phyloP scores from a whole-genome alignment of 2,888 invertebrate genomes.

The Idaea aversata region DNA sequence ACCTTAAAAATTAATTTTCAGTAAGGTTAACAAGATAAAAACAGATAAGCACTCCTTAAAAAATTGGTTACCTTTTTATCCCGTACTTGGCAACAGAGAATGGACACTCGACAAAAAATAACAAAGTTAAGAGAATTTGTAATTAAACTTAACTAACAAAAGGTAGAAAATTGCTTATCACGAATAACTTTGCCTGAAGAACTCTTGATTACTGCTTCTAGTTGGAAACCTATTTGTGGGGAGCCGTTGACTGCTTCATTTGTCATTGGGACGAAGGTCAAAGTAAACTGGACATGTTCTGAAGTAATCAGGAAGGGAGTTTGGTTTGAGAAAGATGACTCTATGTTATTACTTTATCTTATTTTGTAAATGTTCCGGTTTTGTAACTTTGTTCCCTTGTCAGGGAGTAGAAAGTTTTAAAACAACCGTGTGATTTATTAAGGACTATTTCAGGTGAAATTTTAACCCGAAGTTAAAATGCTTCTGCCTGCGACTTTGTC shows the following conservation, averaged over 20 bases:
- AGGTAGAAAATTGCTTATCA: slow-evolving; percentile 33
- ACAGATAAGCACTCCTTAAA: background rate
- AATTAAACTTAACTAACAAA: slow-evolving; percentile 24
- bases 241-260: slow-evolving; percentile 19
- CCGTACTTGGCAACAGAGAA: background rate
- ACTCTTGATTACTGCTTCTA: slow-evolving; percentile 42
- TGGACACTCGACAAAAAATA: slow-evolving; percentile 5
- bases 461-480: background rate
- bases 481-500: no score
- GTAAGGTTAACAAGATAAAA: background rate
- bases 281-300: slow-evolving; percentile 24
- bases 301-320: slow-evolving; percentile 43
- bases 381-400: background rate
- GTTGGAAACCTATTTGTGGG: slow-evolving; percentile 30
- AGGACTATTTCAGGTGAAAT: background rate
- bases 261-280: slow-evolving; percentile 22
- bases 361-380: background rate
- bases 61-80: no score
- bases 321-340: slow-evolving; percentile 34
- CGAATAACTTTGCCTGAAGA: slow-evolving; percentile 28
- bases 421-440: background rate
- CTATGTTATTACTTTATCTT: slow-evolving; percentile 37
- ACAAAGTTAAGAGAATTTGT: slow-evolving; percentile 26
- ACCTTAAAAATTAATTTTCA: background rate
- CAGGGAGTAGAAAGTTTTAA: background rate